Percentiles rank a stretch among this genome's conserved stretches.
Evolutionary conservation across 2,888 invertebrate genomes (phyloP).

Genomic region (Eubasilissa splendida): DNA sequence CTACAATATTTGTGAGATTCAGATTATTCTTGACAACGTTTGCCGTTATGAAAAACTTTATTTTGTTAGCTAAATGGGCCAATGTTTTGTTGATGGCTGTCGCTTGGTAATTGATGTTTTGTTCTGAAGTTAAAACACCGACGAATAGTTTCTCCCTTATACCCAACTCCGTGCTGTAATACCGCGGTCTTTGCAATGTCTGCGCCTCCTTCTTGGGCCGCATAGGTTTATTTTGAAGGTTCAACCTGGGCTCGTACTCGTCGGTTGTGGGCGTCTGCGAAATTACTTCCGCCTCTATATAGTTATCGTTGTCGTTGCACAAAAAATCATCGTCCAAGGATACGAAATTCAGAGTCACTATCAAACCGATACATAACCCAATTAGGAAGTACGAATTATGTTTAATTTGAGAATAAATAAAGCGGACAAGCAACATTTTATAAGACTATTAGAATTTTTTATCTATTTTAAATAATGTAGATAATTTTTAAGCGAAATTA

Average conservation of each 20-base stretch:
- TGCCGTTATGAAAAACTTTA: slow-evolving; percentile 84
- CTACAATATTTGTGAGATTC: slow-evolving; percentile 82
- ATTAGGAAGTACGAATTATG: slow-evolving; percentile 74
- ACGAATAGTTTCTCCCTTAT: slow-evolving; percentile 92
- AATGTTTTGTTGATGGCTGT: slow-evolving; percentile 91
- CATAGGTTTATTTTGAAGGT: slow-evolving; percentile 50
- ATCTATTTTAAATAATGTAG: not conserved
- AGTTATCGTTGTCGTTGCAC: slow-evolving; percentile 47
- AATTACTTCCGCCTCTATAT: slow-evolving; percentile 23
- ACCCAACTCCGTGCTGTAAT: slow-evolving; percentile 95
- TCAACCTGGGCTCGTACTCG: slow-evolving; percentile 66
- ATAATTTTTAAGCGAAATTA: too few relatives aligned
- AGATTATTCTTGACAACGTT: slow-evolving; percentile 71
- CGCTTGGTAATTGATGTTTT: slow-evolving; percentile 81
- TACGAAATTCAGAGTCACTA: slow-evolving; percentile 71
- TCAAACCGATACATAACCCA: slow-evolving; percentile 73
- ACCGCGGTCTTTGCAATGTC: slow-evolving; percentile 84
- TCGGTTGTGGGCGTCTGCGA: slow-evolving; percentile 59
- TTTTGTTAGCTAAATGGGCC: slow-evolving; percentile 87
- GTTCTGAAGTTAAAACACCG: slow-evolving; percentile 86
- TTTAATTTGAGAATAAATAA: slow-evolving; percentile 70
- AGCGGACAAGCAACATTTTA: slow-evolving; percentile 65
- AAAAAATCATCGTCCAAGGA: slow-evolving; percentile 67
- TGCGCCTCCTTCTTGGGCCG: slow-evolving; percentile 51
- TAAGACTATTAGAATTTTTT: not conserved